These are phyloP conservation scores for Paradoxurus hermaphroditus DNA, from an alignment of 2,113 vertebrate species.

Conservation along the genomic window DNA sequence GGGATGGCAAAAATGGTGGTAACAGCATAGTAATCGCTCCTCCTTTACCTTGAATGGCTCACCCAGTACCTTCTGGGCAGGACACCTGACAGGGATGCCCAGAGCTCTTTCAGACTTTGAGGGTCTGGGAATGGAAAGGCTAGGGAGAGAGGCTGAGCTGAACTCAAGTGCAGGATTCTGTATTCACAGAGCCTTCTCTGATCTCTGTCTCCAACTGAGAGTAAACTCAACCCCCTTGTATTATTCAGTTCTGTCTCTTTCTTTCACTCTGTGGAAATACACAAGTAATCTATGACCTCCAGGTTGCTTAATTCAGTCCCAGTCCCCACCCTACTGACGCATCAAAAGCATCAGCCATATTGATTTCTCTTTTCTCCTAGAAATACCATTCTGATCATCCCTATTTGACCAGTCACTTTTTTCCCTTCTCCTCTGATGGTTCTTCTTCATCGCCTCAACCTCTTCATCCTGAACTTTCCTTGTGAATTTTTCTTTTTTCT, in stretches of 20 bases:
- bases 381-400: not conserved
- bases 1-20: not conserved
- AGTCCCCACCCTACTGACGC: not conserved
- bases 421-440: not conserved
- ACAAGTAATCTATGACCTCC: not conserved
- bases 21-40: not conserved
- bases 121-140: not conserved
- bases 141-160: not conserved
- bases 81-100: not conserved
- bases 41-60: not conserved
- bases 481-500: not conserved
- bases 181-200: not conserved
- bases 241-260: not conserved
- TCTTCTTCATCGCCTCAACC: not conserved
- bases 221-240: not conserved
- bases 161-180: not conserved
- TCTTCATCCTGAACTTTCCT: not conserved
- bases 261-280: not conserved
- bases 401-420: not conserved
- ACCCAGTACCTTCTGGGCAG: not conserved
- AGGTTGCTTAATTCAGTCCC: not conserved
- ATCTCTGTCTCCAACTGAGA: not conserved
- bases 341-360: not conserved
- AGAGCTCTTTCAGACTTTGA: not conserved
- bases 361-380: not conserved